phyloP scores from a whole-genome alignment of 2,888 invertebrate genomes.

The Pterobdella sp. region DNA sequence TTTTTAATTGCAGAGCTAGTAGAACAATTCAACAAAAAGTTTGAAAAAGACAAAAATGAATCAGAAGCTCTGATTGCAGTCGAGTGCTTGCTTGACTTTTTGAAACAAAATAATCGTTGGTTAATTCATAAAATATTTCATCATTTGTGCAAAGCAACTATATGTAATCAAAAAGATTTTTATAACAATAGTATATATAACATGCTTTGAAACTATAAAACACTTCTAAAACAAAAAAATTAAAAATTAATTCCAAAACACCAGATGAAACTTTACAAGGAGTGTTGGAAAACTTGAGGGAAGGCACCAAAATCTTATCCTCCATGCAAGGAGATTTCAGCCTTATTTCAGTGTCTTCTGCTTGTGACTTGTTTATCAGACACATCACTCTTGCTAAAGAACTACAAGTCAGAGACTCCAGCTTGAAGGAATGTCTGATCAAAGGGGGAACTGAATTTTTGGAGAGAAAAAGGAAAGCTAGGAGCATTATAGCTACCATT shows the following conservation, averaged over 20 bases:
- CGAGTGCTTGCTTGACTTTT: background rate
- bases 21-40: slow-evolving; percentile 2
- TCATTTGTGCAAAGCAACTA: too few relatives aligned
- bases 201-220: too few relatives aligned
- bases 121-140: too few relatives aligned
- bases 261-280: slow-evolving; percentile 23
- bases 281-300: slow-evolving; percentile 10
- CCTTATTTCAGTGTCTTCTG: slow-evolving; percentile 1
- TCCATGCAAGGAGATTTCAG: background rate
- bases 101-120: background rate
- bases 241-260: background rate
- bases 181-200: too few relatives aligned
- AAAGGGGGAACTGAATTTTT: slow-evolving; percentile 22
- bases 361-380: background rate
- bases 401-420: background rate
- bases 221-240: too few relatives aligned
- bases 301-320: slow-evolving; percentile 10
- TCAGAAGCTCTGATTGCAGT: slow-evolving; percentile 7
- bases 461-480: slow-evolving; percentile 7
- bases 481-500: slow-evolving; percentile 8
- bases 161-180: too few relatives aligned
- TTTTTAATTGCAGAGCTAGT: background rate
- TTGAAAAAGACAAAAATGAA: slow-evolving; percentile 1
- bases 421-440: slow-evolving; percentile 17
- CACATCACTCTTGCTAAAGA: slow-evolving; percentile 10